These are phyloP conservation scores for Sebastes melanostomus DNA, from an alignment of 2,797 vertebrate species.

Conservation along the genomic window DNA sequence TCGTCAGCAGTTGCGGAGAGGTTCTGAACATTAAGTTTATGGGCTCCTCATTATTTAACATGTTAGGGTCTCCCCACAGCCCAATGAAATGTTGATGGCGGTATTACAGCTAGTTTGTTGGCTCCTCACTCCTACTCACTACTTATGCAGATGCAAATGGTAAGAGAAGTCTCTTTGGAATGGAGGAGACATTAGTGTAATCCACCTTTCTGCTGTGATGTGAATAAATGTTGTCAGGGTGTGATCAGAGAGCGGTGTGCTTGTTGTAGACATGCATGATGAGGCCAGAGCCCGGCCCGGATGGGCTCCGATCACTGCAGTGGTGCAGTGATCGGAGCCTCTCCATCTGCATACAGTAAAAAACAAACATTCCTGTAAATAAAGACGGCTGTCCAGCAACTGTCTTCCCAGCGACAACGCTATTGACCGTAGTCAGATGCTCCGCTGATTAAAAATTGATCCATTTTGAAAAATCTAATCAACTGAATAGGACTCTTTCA, in stretches of 20 bases:
- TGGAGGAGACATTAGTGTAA: conserved; percentile 26
- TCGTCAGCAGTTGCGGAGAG: conserved; percentile 67
- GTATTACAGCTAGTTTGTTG: conserved; percentile 66
- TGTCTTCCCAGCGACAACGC: conserved; percentile 87
- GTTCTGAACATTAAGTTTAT: conserved; percentile 74
- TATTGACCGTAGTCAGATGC: conserved; percentile 99
- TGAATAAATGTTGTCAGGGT: conserved; percentile 18
- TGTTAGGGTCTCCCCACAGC: conserved; percentile 73
- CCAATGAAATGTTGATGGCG: conserved; percentile 74
- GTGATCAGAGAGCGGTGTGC: conserved; percentile 8
- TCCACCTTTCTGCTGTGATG: conserved; percentile 43
- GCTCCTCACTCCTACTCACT: conserved; percentile 60
- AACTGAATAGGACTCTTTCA: conserved; percentile 99
- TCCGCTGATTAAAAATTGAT: conserved; percentile 99
- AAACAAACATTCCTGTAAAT: conserved; percentile 96
- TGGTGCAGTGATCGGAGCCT: conserved; percentile 65
- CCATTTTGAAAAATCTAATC: conserved; percentile 99
- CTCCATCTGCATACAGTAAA: conserved; percentile 87
- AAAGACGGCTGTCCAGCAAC: conserved; percentile 89
- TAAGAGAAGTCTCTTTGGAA: conserved; percentile 48
- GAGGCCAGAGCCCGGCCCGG: conserved; percentile 22
- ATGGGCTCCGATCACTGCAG: conserved; percentile 52
- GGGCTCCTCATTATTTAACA: conserved; percentile 77
- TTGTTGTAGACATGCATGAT: conserved; percentile 32
- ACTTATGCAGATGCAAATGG: conserved; percentile 52